These are phyloP conservation scores for Apoda limacodes DNA, from an alignment of 2,888 invertebrate species.

Conservation along the genomic window DNA sequence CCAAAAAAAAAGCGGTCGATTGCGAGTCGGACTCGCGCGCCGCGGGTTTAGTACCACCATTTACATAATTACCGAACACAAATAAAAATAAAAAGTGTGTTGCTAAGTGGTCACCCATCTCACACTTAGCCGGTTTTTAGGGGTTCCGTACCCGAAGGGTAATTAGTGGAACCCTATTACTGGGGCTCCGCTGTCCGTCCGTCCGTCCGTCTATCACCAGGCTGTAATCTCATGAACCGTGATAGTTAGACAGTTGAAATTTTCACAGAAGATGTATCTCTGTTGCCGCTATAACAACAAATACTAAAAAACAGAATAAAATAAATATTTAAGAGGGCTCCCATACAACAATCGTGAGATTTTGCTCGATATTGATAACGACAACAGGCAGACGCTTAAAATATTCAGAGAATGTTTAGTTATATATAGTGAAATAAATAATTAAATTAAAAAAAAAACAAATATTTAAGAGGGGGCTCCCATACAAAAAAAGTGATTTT, in stretches of 20 bases:
- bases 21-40: too few species aligned
- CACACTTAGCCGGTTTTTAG: too few species aligned
- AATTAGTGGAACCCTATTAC: neutral
- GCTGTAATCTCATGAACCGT: constrained; percentile 2
- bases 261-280: neutral
- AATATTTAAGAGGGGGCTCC: neutral
- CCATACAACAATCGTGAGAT: constrained; percentile 1
- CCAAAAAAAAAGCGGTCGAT: too few species aligned
- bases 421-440: neutral
- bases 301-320: constrained; percentile 1
- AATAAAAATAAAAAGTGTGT: too few species aligned
- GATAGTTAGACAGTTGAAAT: constrained; percentile 1
- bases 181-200: constrained; percentile 1
- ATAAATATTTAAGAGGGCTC: neutral
- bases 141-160: neutral
- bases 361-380: neutral
- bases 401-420: neutral
- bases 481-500: too few species aligned
- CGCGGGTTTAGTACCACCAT: too few species aligned
- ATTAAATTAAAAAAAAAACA: neutral
- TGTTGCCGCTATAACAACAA: constrained; percentile 1
- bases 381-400: neutral
- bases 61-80: too few species aligned
- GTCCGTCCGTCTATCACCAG: neutral
- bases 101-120: too few species aligned